phyloP scores from a whole-genome alignment of 2,113 vertebrate species.

The Eretmochelys imbricata region DNA sequence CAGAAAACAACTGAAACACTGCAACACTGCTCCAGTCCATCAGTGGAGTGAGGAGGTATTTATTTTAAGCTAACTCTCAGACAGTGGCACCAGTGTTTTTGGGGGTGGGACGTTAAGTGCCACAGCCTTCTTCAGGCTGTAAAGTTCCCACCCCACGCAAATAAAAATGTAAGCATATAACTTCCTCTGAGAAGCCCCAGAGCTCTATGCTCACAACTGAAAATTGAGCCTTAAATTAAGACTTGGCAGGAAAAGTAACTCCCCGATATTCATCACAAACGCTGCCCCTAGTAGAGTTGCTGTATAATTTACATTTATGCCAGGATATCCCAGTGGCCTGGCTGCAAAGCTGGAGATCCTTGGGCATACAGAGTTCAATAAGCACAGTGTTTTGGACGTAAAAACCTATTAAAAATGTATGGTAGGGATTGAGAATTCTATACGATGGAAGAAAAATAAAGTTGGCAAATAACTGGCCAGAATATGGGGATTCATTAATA shows the following conservation, averaged over 20 bases:
- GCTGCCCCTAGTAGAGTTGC: rapidly evolving
- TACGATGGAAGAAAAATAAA: neutral
- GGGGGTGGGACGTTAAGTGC: constrained; percentile 25
- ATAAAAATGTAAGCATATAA: constrained; percentile 46
- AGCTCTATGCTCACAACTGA: constrained; percentile 29
- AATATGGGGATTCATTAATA: neutral
- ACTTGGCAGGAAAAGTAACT: neutral
- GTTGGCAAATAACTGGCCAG: neutral
- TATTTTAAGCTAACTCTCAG: constrained; percentile 44
- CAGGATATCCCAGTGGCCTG: neutral
- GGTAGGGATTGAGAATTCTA: neutral
- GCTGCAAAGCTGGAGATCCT: neutral
- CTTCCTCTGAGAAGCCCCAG: neutral
- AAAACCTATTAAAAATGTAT: neutral
- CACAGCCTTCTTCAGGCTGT: neutral
- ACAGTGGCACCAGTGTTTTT: neutral
- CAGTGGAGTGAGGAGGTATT: constrained; percentile 44
- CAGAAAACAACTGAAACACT: constrained; percentile 25
- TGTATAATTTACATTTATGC: rapidly evolving
- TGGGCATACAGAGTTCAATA: neutral
- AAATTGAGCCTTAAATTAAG: constrained; percentile 20
- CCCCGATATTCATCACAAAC: neutral
- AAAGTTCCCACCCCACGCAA: constrained; percentile 24
- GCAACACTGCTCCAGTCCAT: constrained; percentile 45
- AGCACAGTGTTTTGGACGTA: neutral